A percentile compares a stretch with the other conserved stretches of the same genome.
Evolutionary conservation across 2,888 invertebrate genomes (phyloP).

Genomic region (Epirrhoe tristata): DNA sequence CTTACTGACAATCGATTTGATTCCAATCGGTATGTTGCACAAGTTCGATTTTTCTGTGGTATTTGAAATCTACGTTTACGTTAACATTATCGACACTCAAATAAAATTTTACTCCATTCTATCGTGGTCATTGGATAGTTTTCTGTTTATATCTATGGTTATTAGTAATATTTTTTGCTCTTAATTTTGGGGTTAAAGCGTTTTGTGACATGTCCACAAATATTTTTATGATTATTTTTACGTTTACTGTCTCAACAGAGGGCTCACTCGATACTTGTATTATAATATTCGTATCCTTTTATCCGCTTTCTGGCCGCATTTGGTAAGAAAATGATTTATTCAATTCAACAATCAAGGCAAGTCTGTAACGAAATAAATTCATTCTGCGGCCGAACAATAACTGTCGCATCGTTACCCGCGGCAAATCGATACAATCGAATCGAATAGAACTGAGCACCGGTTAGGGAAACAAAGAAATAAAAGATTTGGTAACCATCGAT

Average conservation of each 20-base stretch:
- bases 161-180: no score
- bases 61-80: no score
- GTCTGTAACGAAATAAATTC: slow-evolving; percentile 53
- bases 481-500: no score
- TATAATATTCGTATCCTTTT: slow-evolving; percentile 4
- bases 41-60: no score
- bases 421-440: slow-evolving; percentile 56
- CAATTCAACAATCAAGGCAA: slow-evolving; percentile 39
- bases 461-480: not conserved
- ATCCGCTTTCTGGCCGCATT: slow-evolving; percentile 3
- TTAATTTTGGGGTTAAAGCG: no score
- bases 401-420: slow-evolving; percentile 62
- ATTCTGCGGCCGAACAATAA: slow-evolving; percentile 58
- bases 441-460: slow-evolving; percentile 13
- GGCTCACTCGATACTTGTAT: not conserved
- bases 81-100: no score
- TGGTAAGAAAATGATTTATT: slow-evolving; percentile 29
- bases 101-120: no score
- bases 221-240: no score
- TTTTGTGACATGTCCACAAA: no score
- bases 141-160: no score
- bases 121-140: no score
- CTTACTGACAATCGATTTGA: not conserved
- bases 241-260: no score
- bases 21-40: not conserved